Conservation (phyloP, 2,888 invertebrate genomes). For the Acleris emargana region DNA sequence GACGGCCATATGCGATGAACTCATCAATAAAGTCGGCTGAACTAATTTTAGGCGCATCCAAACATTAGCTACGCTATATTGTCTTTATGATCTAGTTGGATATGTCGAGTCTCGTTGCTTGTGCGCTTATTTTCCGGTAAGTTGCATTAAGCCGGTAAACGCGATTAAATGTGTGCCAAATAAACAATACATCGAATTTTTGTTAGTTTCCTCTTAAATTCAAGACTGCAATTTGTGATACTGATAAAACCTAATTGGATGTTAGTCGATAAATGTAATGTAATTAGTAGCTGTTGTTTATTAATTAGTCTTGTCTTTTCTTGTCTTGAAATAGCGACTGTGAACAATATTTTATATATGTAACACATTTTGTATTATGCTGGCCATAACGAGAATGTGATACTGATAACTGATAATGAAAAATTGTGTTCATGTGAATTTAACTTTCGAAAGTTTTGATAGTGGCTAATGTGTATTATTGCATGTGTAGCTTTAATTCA, state of each 20-base stretch:
- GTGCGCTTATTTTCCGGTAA: constrained; percentile 69
- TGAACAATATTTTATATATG: constrained; percentile 16
- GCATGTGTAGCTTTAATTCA: constrained; percentile 49
- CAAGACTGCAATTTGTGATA: constrained; percentile 76
- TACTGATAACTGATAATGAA: constrained; percentile 5
- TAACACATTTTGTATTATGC: constrained; percentile 66
- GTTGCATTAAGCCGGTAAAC: constrained; percentile 61
- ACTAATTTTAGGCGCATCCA: constrained; percentile 48
- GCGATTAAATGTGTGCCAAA: constrained; percentile 62
- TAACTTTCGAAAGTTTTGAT: constrained; percentile 35
- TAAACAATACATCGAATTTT: constrained; percentile 46
- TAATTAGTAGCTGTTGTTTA: constrained; percentile 14
- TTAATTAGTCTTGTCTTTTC: constrained; percentile 26
- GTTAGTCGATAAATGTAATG: constrained; percentile 17
- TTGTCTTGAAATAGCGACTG: constrained; percentile 29
- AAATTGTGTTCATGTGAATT: constrained; percentile 24
- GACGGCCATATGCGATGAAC: constrained; percentile 96
- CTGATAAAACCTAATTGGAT: constrained; percentile 58
- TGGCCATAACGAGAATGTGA: constrained; percentile 60
- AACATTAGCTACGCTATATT: constrained; percentile 52
- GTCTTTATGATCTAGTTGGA: constrained; percentile 55
- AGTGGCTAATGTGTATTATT: constrained; percentile 49
- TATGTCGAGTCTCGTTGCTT: constrained; percentile 57
- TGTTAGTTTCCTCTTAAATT: constrained; percentile 49
- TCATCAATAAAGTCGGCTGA: constrained; percentile 87